These are phyloP conservation scores for Delia radicum DNA, from an alignment of 1,140 invertebrate species.

Conservation along the genomic window DNA sequence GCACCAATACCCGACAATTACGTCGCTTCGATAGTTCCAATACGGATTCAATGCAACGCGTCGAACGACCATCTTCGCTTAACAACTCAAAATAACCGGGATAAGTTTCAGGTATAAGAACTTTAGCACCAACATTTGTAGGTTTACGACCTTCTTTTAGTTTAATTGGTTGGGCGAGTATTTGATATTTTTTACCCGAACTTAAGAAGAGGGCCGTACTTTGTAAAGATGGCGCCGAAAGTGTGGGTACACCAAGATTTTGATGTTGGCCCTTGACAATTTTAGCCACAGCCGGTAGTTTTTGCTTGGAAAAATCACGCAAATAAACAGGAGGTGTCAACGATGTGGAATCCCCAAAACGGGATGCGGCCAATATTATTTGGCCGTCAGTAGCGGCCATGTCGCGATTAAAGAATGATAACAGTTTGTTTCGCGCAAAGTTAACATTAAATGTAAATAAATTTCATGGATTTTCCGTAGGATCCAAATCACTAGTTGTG, in stretches of 20 bases:
- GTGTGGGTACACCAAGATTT: slow-evolving; percentile 80
- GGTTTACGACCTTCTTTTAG: slow-evolving; percentile 77
- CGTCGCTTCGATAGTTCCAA: slow-evolving; percentile 74
- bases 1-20: slow-evolving; percentile 67
- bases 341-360: slow-evolving; percentile 74
- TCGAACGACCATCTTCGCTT: slow-evolving; percentile 87
- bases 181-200: slow-evolving; percentile 78
- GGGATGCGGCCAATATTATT: slow-evolving; percentile 77
- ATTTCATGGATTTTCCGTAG: slow-evolving; percentile 45
- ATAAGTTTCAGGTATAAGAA: slow-evolving; percentile 88
- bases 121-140: slow-evolving; percentile 74
- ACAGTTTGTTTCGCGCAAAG: slow-evolving; percentile 54
- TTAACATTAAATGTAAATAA: slow-evolving; percentile 56
- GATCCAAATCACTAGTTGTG: slow-evolving; percentile 22
- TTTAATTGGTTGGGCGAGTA: slow-evolving; percentile 87
- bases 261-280: slow-evolving; percentile 91
- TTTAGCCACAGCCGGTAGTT: slow-evolving; percentile 82
- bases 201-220: slow-evolving; percentile 82
- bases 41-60: slow-evolving; percentile 86
- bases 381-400: slow-evolving; percentile 85
- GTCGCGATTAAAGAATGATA: slow-evolving; percentile 54
- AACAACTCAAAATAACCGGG: slow-evolving; percentile 91
- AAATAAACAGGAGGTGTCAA: slow-evolving; percentile 49
- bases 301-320: slow-evolving; percentile 67
- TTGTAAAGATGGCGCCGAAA: slow-evolving; percentile 79